phyloP scores from a whole-genome alignment of 2,113 vertebrate species.

The Melanostigma gelatinosum region DNA sequence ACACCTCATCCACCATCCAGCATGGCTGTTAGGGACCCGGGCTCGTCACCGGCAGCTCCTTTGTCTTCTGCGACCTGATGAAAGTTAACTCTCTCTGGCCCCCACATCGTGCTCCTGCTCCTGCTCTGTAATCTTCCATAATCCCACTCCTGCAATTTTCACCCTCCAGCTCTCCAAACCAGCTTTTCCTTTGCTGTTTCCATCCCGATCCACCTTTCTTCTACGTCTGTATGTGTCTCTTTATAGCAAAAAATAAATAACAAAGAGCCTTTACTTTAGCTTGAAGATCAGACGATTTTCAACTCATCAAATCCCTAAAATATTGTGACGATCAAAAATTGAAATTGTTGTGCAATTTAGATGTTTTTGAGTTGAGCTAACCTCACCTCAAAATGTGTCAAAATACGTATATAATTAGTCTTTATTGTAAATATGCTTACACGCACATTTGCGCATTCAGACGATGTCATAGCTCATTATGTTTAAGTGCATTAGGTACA shows the following conservation, averaged over 20 bases:
- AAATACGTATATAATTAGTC: not conserved
- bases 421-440: not conserved
- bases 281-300: not conserved
- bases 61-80: slow-evolving; percentile 71
- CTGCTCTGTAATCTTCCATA: slow-evolving; percentile 76
- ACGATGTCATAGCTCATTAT: not conserved
- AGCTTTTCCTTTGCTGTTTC: slow-evolving; percentile 11
- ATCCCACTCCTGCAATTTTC: slow-evolving; percentile 74
- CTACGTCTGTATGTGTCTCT: not conserved
- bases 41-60: slow-evolving; percentile 68
- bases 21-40: slow-evolving; percentile 39
- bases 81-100: slow-evolving; percentile 64
- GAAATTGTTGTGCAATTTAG: not conserved
- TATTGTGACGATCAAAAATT: not conserved
- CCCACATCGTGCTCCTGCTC: slow-evolving; percentile 68
- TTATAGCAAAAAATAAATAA: not conserved
- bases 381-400: not conserved
- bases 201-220: slow-evolving; percentile 27
- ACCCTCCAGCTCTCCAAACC: slow-evolving; percentile 49
- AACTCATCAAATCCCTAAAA: not conserved
- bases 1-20: slow-evolving; percentile 53
- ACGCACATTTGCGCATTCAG: not conserved
- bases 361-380: not conserved
- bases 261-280: not conserved
- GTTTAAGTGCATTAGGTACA: not conserved